Evolutionary conservation across 1,140 invertebrate species (phyloP).

Genomic region (Drosophila murphyi): DNA sequence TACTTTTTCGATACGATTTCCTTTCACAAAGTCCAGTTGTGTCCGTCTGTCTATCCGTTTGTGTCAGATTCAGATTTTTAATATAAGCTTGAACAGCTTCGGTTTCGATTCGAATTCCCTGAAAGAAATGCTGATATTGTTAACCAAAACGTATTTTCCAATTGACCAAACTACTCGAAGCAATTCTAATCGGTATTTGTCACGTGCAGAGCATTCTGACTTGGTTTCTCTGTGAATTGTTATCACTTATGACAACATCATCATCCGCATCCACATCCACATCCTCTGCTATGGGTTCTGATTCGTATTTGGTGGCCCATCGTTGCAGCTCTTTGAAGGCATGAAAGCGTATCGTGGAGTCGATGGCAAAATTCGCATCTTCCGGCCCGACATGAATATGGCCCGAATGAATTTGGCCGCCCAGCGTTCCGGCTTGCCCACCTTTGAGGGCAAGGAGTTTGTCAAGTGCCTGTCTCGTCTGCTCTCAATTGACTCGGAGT

Average conservation of each 20-base stretch:
- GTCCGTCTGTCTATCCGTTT: too few relatives aligned
- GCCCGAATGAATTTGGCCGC: slow-evolving; percentile 95
- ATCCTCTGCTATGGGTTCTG: background rate
- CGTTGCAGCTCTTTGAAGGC: slow-evolving; percentile 97
- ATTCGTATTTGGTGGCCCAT: slow-evolving; percentile 5
- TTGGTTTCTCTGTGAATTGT: background rate
- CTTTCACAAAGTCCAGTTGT: too few relatives aligned
- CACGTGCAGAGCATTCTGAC: too few relatives aligned
- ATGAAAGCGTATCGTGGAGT: slow-evolving; percentile 98
- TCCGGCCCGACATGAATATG: slow-evolving; percentile 98
- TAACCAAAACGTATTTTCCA: too few relatives aligned
- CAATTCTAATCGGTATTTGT: too few relatives aligned
- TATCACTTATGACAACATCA: background rate
- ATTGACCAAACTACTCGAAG: too few relatives aligned
- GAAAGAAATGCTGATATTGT: too few relatives aligned
- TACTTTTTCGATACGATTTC: too few relatives aligned
- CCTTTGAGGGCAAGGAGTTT: slow-evolving; percentile 95
- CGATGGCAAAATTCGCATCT: slow-evolving; percentile 96
- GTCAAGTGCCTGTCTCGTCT: slow-evolving; percentile 94
- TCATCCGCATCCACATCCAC: background rate
- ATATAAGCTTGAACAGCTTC: too few relatives aligned
- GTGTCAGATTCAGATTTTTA: too few relatives aligned
- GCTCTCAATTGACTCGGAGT: slow-evolving; percentile 97
- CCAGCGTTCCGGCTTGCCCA: slow-evolving; percentile 92
- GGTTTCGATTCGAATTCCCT: too few relatives aligned